Base-by-base conservation (phyloP, 2,797 vertebrate species). In the Urosaurus nigricauda region DNA sequence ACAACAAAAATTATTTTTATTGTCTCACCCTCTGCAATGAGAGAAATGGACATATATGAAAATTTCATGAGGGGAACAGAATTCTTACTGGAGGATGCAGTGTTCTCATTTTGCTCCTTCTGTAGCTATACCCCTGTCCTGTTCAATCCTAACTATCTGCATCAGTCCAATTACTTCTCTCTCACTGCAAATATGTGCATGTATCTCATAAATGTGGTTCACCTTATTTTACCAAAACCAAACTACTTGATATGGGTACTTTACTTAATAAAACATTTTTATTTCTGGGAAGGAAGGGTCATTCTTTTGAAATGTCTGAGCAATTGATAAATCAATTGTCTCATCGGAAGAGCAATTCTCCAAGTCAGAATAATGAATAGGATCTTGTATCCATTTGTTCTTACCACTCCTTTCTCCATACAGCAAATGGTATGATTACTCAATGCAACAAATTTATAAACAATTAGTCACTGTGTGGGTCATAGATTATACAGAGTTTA, bases 371-470 rank as follows among this genome's bases (percentile, higher is more conserved):
- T 94, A 96, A 96, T 85, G 93, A 96, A 95, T 89, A 88, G 95
- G 84, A 74, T 92, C 83, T 86, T 95, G 90, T 93, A 93, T 86
- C 88, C 88, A 16, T 77, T 89, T 89, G 91, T 92, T 93, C 91
- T 93, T 68, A 68, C 65, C 9, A 32, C 9, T 68, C 9, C 29
- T 68, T 68, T 12, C 11, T 68, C 13, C 9, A 47, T 96, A 92
- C 94, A 90, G 92, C 93, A 94, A 96, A 92, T 95, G 92, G 94
- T 92, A 93, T 85, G 92, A 92, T 95, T 94, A 93, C 87, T 95
- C 94, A 94, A 93, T 93, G 89, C 0, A 91, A 92, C 21, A 84
- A 93, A 94, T 93, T 95, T 95, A 90, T 92, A 95, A 95, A 96
- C 92, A 93, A 88, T 93, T 89, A 92, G 53, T 90, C 91, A 94